Percentiles rank a stretch among this genome's conserved stretches.
These are phyloP conservation scores for Montipora efflorescens DNA, from an alignment of 64 coral and sea anemone genomes.

Conservation along the genomic window DNA sequence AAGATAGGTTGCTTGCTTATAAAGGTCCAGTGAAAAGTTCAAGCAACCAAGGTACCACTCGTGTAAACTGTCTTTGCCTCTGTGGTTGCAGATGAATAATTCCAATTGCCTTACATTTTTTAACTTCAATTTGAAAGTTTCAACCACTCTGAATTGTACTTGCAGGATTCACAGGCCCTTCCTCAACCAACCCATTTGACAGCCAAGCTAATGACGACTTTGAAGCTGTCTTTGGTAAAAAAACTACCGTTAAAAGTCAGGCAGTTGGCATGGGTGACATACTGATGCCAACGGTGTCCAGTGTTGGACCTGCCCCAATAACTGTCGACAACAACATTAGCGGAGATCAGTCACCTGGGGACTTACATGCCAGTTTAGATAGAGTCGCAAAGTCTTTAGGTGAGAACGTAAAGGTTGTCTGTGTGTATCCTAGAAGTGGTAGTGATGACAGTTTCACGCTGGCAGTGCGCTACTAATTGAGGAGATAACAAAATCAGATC, in stretches of 20 bases:
- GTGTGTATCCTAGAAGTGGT: neutral
- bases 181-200: slow-evolving; percentile 44
- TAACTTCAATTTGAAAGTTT: neutral
- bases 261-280: slow-evolving; percentile 12
- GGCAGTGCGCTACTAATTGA: too few relatives aligned
- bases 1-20: too few relatives aligned
- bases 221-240: slow-evolving; percentile 31
- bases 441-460: too few relatives aligned
- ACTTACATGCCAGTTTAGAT: slow-evolving; percentile 27
- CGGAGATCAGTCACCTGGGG: neutral
- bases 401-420: neutral
- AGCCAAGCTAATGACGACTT: slow-evolving; percentile 28
- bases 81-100: too few relatives aligned
- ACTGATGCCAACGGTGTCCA: slow-evolving; percentile 13
- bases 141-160: neutral
- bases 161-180: neutral
- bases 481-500: too few relatives aligned
- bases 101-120: neutral
- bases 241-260: neutral
- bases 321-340: neutral
- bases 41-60: too few relatives aligned
- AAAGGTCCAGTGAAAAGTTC: too few relatives aligned
- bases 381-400: slow-evolving; percentile 49
- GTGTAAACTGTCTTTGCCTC: too few relatives aligned
- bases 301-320: neutral